Conservation (phyloP, 2,797 vertebrate species). For the Percopsis omiscomaycus region DNA sequence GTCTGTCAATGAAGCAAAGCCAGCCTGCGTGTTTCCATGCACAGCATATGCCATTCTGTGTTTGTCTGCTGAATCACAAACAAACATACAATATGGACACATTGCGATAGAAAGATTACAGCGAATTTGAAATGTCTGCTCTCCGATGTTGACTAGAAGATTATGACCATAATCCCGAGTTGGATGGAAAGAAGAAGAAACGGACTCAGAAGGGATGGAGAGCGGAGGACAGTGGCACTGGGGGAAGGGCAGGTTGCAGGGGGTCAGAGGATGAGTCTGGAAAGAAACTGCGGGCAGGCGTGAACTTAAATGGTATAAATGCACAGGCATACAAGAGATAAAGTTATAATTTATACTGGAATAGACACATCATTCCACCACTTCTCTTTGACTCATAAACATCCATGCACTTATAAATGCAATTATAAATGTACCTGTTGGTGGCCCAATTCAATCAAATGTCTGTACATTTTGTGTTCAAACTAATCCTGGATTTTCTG, state of each 20-base stretch:
- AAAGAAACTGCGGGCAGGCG: conserved; percentile 35
- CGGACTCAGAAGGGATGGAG: conserved; percentile 46
- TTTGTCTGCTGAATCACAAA: conserved; percentile 45
- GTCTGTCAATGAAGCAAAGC: not conserved
- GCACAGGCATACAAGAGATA: conserved; percentile 10
- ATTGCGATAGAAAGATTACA: conserved; percentile 71
- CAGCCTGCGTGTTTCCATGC: not conserved
- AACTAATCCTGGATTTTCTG: conserved; percentile 61
- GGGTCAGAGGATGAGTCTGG: conserved; percentile 40
- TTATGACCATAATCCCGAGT: conserved; percentile 78
- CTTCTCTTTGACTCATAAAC: not conserved
- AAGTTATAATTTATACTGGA: not conserved
- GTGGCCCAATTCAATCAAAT: conserved; percentile 12
- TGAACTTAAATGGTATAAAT: conserved; percentile 2
- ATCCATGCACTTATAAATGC: not conserved
- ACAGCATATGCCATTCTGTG: conserved; percentile 16
- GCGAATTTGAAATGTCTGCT: conserved; percentile 77
- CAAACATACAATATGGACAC: conserved; percentile 45
- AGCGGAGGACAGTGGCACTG: conserved; percentile 12
- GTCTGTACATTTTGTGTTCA: conserved; percentile 25
- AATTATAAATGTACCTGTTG: not conserved
- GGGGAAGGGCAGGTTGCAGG: conserved; percentile 5
- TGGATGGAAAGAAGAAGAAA: conserved; percentile 60
- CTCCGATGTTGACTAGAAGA: conserved; percentile 76
- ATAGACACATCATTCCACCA: not conserved